Conservation (phyloP, 2,113 vertebrate species). For the Cyphomyrus plagiostoma region DNA sequence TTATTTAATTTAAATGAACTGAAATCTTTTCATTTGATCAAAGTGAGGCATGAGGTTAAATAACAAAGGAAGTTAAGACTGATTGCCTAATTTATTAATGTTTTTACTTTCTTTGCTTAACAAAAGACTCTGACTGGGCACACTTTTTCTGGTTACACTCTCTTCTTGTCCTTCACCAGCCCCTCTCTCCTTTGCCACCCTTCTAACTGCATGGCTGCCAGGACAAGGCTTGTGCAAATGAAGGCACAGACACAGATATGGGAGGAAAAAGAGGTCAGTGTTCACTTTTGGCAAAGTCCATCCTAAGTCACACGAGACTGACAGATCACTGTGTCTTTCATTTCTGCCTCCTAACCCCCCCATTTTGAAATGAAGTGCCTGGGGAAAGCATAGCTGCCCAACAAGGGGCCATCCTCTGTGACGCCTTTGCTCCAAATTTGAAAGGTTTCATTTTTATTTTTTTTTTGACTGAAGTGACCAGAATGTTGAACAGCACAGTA, state of each 20-base stretch:
- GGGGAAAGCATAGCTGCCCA: slow-evolving; percentile 11
- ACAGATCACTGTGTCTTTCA: slow-evolving; percentile 2
- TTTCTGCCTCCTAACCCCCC: not conserved
- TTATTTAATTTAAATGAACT: not conserved
- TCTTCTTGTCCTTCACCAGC: not conserved
- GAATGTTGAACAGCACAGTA: not conserved
- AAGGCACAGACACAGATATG: slow-evolving; percentile 20
- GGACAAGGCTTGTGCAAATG: not conserved
- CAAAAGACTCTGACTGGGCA: not conserved
- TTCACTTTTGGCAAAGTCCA: slow-evolving; percentile 25
- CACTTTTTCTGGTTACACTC: not conserved
- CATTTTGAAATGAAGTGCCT: not conserved
- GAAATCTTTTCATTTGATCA: not conserved
- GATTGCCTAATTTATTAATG: not conserved
- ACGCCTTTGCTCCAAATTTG: not conserved
- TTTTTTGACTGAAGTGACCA: not conserved
- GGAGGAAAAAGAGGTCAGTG: slow-evolving; percentile 20
- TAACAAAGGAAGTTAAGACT: not conserved
- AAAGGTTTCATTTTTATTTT: slow-evolving; percentile 19
- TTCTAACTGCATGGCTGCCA: not conserved
- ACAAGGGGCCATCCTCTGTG: not conserved
- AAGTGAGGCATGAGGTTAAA: not conserved
- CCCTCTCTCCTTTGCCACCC: not conserved
- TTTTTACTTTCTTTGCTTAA: not conserved
- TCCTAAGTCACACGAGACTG: slow-evolving; percentile 21